Base-by-base conservation (phyloP, 2,888 invertebrate species). In the Tetranychus truncatus region DNA sequence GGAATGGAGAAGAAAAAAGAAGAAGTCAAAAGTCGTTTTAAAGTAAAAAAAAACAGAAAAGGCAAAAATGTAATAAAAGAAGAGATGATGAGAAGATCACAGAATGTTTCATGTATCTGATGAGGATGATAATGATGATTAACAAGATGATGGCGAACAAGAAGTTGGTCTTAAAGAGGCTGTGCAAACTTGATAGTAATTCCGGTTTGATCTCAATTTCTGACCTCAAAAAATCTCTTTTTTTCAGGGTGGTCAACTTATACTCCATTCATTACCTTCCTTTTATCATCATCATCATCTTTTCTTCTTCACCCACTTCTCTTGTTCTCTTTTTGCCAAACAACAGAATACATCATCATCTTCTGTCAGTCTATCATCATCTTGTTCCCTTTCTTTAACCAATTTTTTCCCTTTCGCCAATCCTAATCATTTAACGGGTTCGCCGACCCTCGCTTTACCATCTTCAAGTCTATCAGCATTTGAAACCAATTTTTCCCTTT, bases 231-330 rank as follows among this genome's bases (percentile, higher is more conserved):
- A 55, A 55, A 9, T 9, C 2, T 55, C 6, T 55, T 55, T 55
- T 55, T 15, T 55, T 55, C 55, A 55, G 55, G 55, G 15, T 55
- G 55, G 55, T 55, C 55, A 55, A 55, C 55, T 55, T 55, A 55
- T 55, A 55, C 55, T 55, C 55, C 55, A 55, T 55, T 55, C 55
- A 55, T 55, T 55, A 55, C 55, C 55, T 55, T 55, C 55, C 55
- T 55, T n/a, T 55, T 15, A 55, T 55, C 55, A 55, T 55, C 55
- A 55, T 55, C 15, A 15, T 55, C n/a, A 18, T 69, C 69, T 18
- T 69, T n/a, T 24, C 69, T 69, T 69, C 69, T 18, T 69, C 34
- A 69, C 21, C 69, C 69, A 69, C 34, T 69, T 69, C 34, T 69
- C 34, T 11, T 24, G 69, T 24, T 69, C 69, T 69, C 69, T 69